phyloP scores from a whole-genome alignment of 2,113 vertebrate species.

The Platysternon megacephalum region DNA sequence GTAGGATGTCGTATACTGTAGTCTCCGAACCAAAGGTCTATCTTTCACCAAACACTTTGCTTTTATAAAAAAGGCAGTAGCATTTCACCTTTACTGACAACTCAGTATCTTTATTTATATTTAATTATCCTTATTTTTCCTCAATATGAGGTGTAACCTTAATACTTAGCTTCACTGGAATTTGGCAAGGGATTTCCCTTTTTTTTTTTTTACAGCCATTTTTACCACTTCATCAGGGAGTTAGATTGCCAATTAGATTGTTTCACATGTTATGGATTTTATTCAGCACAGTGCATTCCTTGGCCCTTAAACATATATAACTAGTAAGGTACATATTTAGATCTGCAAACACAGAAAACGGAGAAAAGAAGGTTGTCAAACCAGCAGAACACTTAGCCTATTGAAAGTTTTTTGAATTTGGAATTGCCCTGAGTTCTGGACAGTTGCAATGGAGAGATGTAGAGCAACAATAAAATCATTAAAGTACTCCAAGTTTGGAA shows the following conservation, averaged over 20 bases:
- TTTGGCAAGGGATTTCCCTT: slow-evolving; percentile 50
- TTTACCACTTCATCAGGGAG: slow-evolving; percentile 38
- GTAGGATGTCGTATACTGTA: background rate
- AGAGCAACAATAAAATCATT: slow-evolving; percentile 75
- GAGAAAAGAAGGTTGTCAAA: slow-evolving; percentile 29
- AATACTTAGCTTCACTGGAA: slow-evolving; percentile 64
- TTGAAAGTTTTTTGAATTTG: slow-evolving; percentile 62
- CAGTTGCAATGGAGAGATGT: slow-evolving; percentile 63
- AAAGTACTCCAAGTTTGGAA: slow-evolving; percentile 69
- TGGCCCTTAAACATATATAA: slow-evolving; percentile 50
- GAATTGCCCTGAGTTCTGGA: slow-evolving; percentile 60
- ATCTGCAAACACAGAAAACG: slow-evolving; percentile 31
- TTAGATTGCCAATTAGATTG: slow-evolving; percentile 39
- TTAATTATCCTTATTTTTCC: background rate
- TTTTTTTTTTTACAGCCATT: slow-evolving; percentile 20
- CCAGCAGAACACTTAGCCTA: slow-evolving; percentile 38
- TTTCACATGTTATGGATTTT: slow-evolving; percentile 41
- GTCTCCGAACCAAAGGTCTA: background rate
- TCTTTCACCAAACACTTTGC: background rate
- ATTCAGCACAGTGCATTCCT: slow-evolving; percentile 65
- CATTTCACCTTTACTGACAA: background rate
- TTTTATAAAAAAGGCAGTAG: background rate
- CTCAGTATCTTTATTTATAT: background rate
- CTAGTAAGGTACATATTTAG: slow-evolving; percentile 48
- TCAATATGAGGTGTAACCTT: slow-evolving; percentile 4